Evolutionary conservation across 1,140 invertebrate genomes (phyloP).

Genomic region (Bilobella aurantiaca): DNA sequence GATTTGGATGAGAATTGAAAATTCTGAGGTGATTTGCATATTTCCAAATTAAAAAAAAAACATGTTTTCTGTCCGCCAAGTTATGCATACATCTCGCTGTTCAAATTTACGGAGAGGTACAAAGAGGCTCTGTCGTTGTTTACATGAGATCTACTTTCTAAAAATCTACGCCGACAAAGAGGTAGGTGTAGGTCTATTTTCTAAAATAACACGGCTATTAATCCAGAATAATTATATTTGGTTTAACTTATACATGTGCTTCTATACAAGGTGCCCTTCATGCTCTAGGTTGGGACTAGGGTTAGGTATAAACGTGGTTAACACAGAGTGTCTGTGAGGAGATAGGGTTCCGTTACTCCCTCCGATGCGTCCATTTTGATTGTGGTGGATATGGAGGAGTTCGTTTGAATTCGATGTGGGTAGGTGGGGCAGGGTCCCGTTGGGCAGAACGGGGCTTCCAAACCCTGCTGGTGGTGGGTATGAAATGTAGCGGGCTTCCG

Average conservation of each 20-base stretch:
- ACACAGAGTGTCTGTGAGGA: constrained; percentile 36
- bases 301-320: constrained; percentile 41
- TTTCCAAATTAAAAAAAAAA: no score
- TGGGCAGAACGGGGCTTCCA: constrained; percentile 36
- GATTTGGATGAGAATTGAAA: no score
- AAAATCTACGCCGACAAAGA: no score
- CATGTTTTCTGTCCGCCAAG: no score
- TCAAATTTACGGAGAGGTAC: no score
- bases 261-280: constrained; percentile 41
- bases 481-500: constrained; percentile 41
- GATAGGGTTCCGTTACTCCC: constrained; percentile 31
- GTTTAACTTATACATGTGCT: not conserved
- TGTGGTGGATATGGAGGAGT: constrained; percentile 21
- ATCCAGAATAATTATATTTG: not conserved
- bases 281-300: constrained; percentile 38
- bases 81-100: no score
- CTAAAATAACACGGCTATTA: not conserved
- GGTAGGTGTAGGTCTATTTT: no score
- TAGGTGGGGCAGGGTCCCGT: constrained; percentile 35
- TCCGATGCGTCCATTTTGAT: constrained; percentile 26
- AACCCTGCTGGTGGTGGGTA: constrained; percentile 39
- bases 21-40: no score
- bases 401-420: constrained; percentile 36
- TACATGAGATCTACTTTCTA: no score
- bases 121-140: no score